A percentile compares a stretch with the other conserved stretches of the same genome.
phyloP scores from a whole-genome alignment of 2,113 vertebrate genomes.

The Urocitellus parryii region DNA sequence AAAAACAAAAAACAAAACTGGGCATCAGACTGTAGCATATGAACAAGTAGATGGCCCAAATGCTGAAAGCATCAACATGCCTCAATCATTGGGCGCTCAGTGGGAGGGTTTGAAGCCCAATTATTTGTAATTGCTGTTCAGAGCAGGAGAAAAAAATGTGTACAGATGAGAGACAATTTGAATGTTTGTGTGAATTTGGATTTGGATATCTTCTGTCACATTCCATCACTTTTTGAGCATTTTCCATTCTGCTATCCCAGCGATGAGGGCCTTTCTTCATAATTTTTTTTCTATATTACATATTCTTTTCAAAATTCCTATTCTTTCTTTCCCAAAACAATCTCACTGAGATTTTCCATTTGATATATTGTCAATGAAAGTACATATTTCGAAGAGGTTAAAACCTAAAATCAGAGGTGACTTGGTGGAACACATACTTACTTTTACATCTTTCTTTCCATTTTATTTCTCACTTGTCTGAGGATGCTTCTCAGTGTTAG shows the following conservation, averaged over 20 bases:
- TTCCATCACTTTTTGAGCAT: constrained; percentile 48
- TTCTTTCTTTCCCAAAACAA: not conserved
- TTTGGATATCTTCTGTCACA: constrained; percentile 7
- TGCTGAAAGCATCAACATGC: not conserved
- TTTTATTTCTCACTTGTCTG: not conserved
- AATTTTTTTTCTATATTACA: not conserved
- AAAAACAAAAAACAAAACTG: not conserved
- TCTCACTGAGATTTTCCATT: not conserved
- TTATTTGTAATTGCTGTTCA: constrained; percentile 52
- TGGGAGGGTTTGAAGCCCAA: not conserved
- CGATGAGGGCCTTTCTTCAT: not conserved
- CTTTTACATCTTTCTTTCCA: not conserved
- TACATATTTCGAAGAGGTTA: not conserved
- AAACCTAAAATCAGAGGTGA: not conserved
- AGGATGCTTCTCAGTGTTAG: not conserved
- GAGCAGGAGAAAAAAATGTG: not conserved
- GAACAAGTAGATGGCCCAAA: constrained; percentile 41
- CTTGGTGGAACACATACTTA: not conserved
- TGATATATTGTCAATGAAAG: not conserved
- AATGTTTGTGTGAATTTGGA: constrained; percentile 44
- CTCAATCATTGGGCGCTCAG: not conserved
- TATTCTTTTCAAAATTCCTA: not conserved
- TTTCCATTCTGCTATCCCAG: not conserved
- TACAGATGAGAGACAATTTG: constrained; percentile 49
- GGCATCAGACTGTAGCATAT: constrained; percentile 45